Base-by-base conservation (phyloP, 2,797 vertebrate species). In the Cuniculus paca region DNA sequence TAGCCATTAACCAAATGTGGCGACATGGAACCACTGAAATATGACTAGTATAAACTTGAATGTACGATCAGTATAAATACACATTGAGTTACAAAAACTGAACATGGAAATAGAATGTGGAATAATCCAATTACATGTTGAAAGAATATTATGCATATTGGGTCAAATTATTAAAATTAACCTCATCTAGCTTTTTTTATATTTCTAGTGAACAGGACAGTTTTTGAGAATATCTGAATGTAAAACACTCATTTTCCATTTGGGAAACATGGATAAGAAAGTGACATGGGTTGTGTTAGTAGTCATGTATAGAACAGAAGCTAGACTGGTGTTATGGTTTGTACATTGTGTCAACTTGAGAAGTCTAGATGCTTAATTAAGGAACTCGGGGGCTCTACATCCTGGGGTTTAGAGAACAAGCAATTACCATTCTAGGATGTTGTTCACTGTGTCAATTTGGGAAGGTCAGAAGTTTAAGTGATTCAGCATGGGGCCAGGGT, bases 141-240 rank as follows among this genome's bases (percentile, higher is more conserved):
- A 82, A 89, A 84, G 31, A 88, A 70, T 22, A n/a, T 39, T 95
- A 68, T 91, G 6, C 28, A 86, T 63, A 87, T 42, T 80, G 50
- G 45, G 36, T n/a, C 45, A 86, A 68, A 54, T 56, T 68, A 68
- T 50, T 63, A 91, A 91, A 88, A 48, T 87, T 58, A 94, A 77
- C 42, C 80, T 87, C 39, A 77, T 31, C 24, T 52, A 2, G 7
- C 17, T 93, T 68, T 79, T 68, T 6, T 74, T 88, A 39, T 78
- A 78, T 88, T 86, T 92, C 39, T 28, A 58, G 19, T n/a, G 1
- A 28, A 65, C 24, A 77, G 34, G 2, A 52, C 4, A 42, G 39
- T 36, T 78, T 58, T 84, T 74, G 79, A 87, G 75, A 92, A 13
- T n/a, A 61, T 61, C 28, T 22, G 79, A 81, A 34, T 48, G 10